Evolutionary conservation across 2,888 invertebrate genomes (phyloP).

Genomic region (Eumacrocentrus americanus): DNA sequence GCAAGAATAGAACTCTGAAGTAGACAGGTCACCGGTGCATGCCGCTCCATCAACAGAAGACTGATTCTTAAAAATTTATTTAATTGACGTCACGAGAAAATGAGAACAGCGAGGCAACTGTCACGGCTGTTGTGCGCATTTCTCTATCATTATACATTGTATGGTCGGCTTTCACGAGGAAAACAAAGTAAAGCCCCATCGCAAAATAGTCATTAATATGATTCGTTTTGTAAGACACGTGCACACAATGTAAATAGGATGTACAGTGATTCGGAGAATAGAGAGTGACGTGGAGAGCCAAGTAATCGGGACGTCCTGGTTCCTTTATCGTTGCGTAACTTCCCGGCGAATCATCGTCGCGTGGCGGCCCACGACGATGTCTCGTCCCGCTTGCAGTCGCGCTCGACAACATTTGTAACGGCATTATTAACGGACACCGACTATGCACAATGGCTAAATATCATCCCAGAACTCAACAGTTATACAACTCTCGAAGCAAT

Average conservation of each 20-base stretch:
- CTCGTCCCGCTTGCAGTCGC: slow-evolving; percentile 2
- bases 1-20: slow-evolving; percentile 1
- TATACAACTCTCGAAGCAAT: neutral
- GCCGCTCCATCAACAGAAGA: slow-evolving; percentile 34
- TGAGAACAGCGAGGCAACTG: neutral
- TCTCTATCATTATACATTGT: no score
- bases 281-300: slow-evolving; percentile 12
- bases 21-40: neutral
- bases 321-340: slow-evolving; percentile 24
- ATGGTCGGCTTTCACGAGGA: neutral
- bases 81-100: slow-evolving; percentile 13
- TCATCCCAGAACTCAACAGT: neutral
- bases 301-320: slow-evolving; percentile 20
- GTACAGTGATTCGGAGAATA: slow-evolving; percentile 9
- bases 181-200: neutral
- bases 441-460: slow-evolving; percentile 23
- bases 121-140: no score
- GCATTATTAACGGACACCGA: slow-evolving; percentile 26
- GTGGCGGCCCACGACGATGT: slow-evolving; percentile 2
- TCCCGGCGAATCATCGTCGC: slow-evolving; percentile 20
- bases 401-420: slow-evolving; percentile 21
- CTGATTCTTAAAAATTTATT: slow-evolving; percentile 37
- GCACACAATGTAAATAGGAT: slow-evolving; percentile 29
- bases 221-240: slow-evolving; percentile 18
- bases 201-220: slow-evolving; percentile 1